phyloP scores from a whole-genome alignment of 2,113 vertebrate species.

The Microtus ochrogaster region DNA sequence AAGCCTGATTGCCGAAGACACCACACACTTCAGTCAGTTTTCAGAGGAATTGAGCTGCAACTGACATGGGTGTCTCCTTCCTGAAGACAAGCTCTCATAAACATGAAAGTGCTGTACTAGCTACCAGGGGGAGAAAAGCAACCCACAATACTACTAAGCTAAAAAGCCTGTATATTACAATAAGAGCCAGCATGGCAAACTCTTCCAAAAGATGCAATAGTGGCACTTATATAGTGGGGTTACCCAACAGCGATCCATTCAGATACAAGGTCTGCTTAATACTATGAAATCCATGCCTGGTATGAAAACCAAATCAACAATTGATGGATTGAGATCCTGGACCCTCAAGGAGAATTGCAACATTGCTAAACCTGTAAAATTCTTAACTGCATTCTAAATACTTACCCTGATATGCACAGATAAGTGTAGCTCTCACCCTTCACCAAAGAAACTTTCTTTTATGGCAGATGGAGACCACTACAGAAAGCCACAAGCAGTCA shows the following conservation, averaged over 20 bases:
- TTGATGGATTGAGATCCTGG: neutral
- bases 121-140: neutral
- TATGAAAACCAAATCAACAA: neutral
- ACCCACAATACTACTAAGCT: neutral
- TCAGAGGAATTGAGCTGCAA: neutral
- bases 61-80: neutral
- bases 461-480: neutral
- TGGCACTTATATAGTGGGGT: neutral
- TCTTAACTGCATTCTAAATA: neutral
- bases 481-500: neutral
- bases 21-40: neutral
- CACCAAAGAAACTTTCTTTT: neutral
- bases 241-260: neutral
- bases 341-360: neutral
- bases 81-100: neutral
- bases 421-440: neutral
- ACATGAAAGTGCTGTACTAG: neutral
- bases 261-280: neutral
- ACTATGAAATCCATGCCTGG: no score
- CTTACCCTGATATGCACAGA: neutral
- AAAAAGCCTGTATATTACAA: neutral
- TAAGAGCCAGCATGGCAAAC: neutral
- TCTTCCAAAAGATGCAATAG: neutral
- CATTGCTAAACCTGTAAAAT: neutral
- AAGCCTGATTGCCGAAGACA: neutral